A percentile compares a stretch with the other conserved stretches of the same genome.
Conservation (phyloP, 2,113 vertebrate genomes). For the Eclectus roratus region DNA sequence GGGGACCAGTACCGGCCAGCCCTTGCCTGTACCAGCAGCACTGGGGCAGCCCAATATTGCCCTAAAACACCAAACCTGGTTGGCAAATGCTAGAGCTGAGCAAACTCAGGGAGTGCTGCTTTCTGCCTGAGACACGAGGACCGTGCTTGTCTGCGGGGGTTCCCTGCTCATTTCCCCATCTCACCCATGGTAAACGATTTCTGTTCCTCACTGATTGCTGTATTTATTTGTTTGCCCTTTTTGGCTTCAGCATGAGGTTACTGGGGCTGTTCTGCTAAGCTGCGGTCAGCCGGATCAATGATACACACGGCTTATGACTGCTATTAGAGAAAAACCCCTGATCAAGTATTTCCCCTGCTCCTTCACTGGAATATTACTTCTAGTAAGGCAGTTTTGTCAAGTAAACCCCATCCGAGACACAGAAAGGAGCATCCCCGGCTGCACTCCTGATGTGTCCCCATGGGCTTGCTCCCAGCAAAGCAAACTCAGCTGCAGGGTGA, state of each 20-base stretch:
- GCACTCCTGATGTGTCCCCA: neutral
- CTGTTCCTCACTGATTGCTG: neutral
- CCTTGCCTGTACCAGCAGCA: neutral
- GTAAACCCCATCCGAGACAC: neutral
- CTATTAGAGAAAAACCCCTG: neutral
- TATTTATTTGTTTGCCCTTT: neutral
- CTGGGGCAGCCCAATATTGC: neutral
- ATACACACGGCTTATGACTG: neutral
- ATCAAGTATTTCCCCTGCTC: neutral
- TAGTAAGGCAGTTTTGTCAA: neutral
- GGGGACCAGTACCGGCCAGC: fast-evolving
- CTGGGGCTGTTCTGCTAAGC: neutral
- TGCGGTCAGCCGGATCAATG: neutral
- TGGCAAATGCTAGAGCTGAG: neutral
- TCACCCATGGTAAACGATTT: neutral
- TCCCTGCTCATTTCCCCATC: neutral
- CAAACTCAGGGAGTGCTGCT: neutral
- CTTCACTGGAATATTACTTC: neutral
- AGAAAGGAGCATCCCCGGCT: fast-evolving
- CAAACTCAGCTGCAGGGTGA: neutral
- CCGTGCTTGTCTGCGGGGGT: fast-evolving
- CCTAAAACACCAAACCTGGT: fast-evolving
- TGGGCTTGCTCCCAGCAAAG: neutral
- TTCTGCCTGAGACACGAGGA: neutral
- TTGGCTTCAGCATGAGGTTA: neutral